Conservation (phyloP, 2,888 invertebrate species). For the Oscheius onirici region DNA sequence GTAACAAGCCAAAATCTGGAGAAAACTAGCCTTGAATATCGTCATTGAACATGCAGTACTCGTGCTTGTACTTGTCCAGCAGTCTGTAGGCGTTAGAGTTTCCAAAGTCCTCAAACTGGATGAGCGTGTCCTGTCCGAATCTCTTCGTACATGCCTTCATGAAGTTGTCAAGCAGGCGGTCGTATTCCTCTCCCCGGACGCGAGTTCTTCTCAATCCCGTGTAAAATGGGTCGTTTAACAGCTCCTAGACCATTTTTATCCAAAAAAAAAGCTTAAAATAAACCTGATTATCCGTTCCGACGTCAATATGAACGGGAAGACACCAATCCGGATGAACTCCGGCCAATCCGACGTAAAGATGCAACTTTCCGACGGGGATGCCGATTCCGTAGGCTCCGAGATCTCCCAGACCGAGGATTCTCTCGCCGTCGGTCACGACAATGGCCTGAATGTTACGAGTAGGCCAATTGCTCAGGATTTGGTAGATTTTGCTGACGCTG, state of each 20-base stretch:
- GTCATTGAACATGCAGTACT: conserved; percentile 96
- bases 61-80: conserved; percentile 86
- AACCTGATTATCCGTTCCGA: conserved; percentile 69
- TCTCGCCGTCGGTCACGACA: conserved; percentile 96
- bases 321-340: conserved; percentile 93
- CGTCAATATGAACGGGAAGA: conserved; percentile 91
- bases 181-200: conserved; percentile 85
- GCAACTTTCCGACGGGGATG: conserved; percentile 95
- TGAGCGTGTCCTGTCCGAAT: conserved; percentile 75
- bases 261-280: conserved; percentile 5
- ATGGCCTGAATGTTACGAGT: conserved; percentile 76
- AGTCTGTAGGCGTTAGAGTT: conserved; percentile 95
- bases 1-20: too few relatives aligned
- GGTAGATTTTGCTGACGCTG: conserved; percentile 84
- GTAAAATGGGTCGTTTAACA: conserved; percentile 92
- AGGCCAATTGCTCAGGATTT: conserved; percentile 91
- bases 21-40: conserved; percentile 86
- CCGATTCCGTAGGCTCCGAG: conserved; percentile 89
- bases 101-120: conserved; percentile 96
- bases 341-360: conserved; percentile 94
- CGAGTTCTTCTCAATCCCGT: conserved; percentile 89
- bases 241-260: too few relatives aligned
- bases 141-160: conserved; percentile 73
- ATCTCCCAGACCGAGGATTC: conserved; percentile 96
- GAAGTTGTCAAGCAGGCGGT: conserved; percentile 94